A percentile compares a stretch with the other conserved stretches of the same genome.
These are phyloP conservation scores for Beris morrisii DNA, from an alignment of 2,888 invertebrate genomes.

Conservation along the genomic window DNA sequence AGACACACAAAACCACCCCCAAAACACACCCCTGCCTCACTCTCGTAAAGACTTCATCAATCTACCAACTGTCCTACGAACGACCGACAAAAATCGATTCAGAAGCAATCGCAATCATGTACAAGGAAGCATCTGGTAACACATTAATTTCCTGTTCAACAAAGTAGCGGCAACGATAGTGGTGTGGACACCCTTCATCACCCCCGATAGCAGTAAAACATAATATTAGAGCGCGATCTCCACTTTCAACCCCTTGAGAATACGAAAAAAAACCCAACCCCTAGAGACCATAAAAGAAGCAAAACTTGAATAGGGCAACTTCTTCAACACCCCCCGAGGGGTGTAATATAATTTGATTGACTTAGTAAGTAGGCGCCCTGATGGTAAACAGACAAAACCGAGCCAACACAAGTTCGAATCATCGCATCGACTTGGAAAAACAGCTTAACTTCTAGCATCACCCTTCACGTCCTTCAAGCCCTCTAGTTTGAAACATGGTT, in stretches of 20 bases:
- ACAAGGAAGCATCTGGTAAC: neutral
- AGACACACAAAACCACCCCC: too few relatives aligned
- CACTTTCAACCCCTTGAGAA: constrained; percentile 4
- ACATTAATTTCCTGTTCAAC: constrained; percentile 16
- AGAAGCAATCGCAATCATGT: too few relatives aligned
- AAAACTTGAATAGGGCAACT: too few relatives aligned
- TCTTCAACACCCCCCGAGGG: too few relatives aligned
- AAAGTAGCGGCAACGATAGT: constrained; percentile 6
- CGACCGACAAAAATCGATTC: too few relatives aligned
- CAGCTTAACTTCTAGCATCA: neutral
- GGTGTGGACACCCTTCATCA: neutral
- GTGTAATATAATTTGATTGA: constrained; percentile 19
- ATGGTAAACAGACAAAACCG: too few relatives aligned
- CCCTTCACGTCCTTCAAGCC: neutral
- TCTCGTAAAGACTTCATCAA: too few relatives aligned
- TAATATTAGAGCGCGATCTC: neutral
- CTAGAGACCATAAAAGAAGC: too few relatives aligned
- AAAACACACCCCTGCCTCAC: too few relatives aligned
- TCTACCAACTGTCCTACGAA: too few relatives aligned
- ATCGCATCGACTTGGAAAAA: neutral
- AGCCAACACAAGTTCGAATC: too few relatives aligned
- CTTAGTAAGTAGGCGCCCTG: constrained; percentile 5
- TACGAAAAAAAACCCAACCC: neutral
- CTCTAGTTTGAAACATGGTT: neutral
- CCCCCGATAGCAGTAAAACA: neutral